phyloP scores from a whole-genome alignment of 2,797 vertebrate genomes.

The Xerus rutilus region DNA sequence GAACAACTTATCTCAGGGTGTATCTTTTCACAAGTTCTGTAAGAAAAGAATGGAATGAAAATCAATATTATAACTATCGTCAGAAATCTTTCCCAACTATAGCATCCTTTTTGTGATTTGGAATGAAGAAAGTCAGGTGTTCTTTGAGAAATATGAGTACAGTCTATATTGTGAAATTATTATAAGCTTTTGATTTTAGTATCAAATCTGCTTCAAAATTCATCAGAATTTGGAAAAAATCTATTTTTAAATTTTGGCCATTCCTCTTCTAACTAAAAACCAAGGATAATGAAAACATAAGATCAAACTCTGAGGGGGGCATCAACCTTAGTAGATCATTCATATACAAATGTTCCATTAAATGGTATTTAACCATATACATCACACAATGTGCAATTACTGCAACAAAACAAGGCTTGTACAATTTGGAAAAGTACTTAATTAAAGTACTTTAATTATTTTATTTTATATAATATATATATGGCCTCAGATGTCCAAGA shows the following conservation, averaged over 20 bases:
- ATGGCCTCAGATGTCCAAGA: neutral
- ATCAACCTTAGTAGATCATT: neutral
- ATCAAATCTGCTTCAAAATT: neutral
- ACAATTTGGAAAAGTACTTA: neutral
- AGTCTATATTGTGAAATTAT: neutral
- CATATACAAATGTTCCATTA: neutral
- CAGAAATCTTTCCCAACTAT: neutral
- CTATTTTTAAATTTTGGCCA: neutral
- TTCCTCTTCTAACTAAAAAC: conserved; percentile 38
- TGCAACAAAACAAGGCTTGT: neutral
- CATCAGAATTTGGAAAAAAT: neutral
- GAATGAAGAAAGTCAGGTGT: neutral
- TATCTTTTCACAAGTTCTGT: neutral
- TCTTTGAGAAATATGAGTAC: neutral
- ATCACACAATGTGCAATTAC: neutral
- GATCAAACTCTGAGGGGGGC: neutral
- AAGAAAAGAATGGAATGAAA: neutral
- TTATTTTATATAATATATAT: no score
- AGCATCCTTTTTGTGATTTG: neutral
- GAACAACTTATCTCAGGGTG: neutral
- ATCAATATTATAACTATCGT: neutral
- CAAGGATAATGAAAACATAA: neutral
- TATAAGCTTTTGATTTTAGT: conserved; percentile 31
- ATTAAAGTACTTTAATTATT: no score
- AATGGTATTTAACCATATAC: neutral